Evolutionary conservation across 2,113 vertebrate species (phyloP).

Genomic region (Aplodontia rufa): DNA sequence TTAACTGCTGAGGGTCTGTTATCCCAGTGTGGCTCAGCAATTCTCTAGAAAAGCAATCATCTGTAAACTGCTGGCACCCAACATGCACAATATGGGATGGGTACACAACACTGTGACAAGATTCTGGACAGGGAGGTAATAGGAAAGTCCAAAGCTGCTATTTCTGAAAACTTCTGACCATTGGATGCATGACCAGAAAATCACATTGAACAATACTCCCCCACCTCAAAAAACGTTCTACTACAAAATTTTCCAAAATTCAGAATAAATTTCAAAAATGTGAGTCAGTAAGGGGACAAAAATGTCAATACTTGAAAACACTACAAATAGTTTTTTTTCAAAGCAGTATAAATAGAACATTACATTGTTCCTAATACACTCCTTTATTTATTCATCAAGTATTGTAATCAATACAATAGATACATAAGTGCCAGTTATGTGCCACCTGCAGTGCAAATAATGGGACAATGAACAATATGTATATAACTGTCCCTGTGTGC

Average conservation of each 20-base stretch:
- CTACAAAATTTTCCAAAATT: neutral
- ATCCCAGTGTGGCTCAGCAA: neutral
- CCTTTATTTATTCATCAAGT: neutral
- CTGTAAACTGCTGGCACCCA: fast-evolving
- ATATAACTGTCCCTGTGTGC: neutral
- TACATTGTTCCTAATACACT: neutral
- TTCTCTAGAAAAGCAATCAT: neutral
- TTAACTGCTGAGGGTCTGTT: neutral
- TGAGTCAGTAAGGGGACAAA: neutral
- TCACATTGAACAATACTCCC: neutral
- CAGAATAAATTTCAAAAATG: neutral
- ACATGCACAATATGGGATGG: neutral
- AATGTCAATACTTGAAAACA: neutral
- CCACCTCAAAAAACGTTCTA: neutral
- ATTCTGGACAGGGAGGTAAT: neutral
- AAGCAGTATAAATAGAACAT: neutral
- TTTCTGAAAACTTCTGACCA: neutral
- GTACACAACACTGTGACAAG: fast-evolving
- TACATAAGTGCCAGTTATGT: neutral
- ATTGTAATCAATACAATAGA: neutral
- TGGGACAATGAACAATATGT: neutral
- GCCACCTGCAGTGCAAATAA: neutral
- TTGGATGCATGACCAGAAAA: neutral
- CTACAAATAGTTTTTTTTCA: neutral
- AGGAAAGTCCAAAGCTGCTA: neutral